Base-by-base conservation (phyloP, 2,888 invertebrate genomes). In the Eulithis testata region DNA sequence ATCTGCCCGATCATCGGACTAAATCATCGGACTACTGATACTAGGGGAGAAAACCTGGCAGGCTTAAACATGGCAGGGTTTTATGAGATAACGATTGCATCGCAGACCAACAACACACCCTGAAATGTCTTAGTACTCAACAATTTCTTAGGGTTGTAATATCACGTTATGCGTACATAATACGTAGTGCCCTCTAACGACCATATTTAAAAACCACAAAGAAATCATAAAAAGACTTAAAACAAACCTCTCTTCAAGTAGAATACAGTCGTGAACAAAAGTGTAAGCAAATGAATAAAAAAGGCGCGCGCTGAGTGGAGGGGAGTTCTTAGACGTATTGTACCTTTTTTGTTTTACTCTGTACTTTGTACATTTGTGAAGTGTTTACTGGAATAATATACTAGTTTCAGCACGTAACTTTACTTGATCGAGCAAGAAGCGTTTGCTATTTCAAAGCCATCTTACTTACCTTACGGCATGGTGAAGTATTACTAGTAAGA, bases 241-340 rank as follows among this genome's bases (percentile, higher is more conserved):
- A 71, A 68, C 58, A 66, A 62, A 66, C 65, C 57, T 40, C 66
- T 44, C 52, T 65, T 44, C 51, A 58, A 57, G 51, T 67, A 69
- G 69, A 68, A 68, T 70, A 71, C 73, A 73, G 73, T 71, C 68
- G 71, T 51, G 66, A 50, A 70, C 72, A 73, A 69, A 72, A 72
- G 73, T 71, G 67, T 63, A 65, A 68, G 53, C 65, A 65, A 68
- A 58, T 63, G 65, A 60, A 70, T 66, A 66, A 73, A 73, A 73
- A 68, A 65, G 67, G 63, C 67, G 65, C 67, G 63, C 68, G 59
- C 52, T 50, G 69, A 69, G 69, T 63, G 66, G 71, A 66, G 69
- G 69, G 71, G 70, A 21, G 40, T 14, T 50, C 57, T 63, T 68
- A 66, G 59, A 62, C 45, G 61, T 53, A 36, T 52, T 51, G 57